Evolutionary conservation across 1,140 invertebrate species (phyloP).

Genomic region (Hyles euphorbiae): DNA sequence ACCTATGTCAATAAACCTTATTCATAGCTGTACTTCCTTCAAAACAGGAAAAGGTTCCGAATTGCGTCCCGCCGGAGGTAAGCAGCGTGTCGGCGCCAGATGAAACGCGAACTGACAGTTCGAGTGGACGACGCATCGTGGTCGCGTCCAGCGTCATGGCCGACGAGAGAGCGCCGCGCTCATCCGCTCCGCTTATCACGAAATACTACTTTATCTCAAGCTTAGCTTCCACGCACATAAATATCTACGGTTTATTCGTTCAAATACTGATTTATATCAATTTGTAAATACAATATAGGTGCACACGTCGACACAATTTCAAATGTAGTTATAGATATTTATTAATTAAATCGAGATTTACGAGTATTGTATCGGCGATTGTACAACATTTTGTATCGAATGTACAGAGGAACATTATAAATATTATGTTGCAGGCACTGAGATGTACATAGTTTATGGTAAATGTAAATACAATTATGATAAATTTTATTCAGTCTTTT

Average conservation of each 20-base stretch:
- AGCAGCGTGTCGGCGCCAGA: conserved; percentile 62
- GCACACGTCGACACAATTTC: conserved; percentile 1
- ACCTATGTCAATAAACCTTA: no score
- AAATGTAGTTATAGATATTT: neutral
- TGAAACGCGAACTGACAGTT: conserved; percentile 51
- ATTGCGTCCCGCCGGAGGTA: conserved; percentile 53
- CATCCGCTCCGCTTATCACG: conserved; percentile 39
- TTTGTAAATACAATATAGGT: conserved; percentile 14
- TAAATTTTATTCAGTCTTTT: conserved; percentile 19
- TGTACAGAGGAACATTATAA: conserved; percentile 42
- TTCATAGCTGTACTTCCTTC: neutral
- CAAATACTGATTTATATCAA: conserved; percentile 9
- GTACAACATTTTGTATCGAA: conserved; percentile 10
- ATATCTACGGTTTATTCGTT: conserved; percentile 8
- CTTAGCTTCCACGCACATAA: conserved; percentile 11
- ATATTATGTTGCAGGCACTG: conserved; percentile 31
- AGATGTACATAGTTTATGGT: conserved; percentile 41
- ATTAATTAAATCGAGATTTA: neutral
- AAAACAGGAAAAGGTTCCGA: conserved; percentile 42
- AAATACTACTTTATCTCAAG: conserved; percentile 26
- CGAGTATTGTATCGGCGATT: neutral
- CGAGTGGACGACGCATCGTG: conserved; percentile 68
- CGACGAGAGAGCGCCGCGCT: conserved; percentile 72
- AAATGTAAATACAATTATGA: conserved; percentile 41
- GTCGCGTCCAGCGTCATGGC: conserved; percentile 79